Evolutionary conservation across 2,113 vertebrate genomes (phyloP).

Genomic region (Bufo bufo): DNA sequence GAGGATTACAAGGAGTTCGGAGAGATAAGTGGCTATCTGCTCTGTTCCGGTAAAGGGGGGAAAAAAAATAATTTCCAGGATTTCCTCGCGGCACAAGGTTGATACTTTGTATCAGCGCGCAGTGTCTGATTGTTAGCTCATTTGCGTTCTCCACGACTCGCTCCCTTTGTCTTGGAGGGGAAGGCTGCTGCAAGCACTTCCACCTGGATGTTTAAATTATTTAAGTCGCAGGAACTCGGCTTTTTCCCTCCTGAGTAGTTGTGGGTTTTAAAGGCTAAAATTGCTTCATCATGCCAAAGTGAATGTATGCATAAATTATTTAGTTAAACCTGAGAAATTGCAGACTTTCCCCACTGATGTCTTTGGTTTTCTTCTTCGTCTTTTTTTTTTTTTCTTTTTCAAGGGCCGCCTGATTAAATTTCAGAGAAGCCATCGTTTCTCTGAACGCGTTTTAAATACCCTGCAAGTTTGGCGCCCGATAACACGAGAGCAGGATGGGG

Average conservation of each 20-base stretch:
- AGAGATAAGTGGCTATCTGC: conserved; percentile 60
- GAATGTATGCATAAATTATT: conserved; percentile 97
- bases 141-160: conserved; percentile 69
- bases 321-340: conserved; percentile 91
- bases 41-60: conserved; percentile 60
- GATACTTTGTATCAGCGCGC: conserved; percentile 67
- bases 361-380: conserved; percentile 67
- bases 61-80: conserved; percentile 56
- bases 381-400: conserved; percentile 58
- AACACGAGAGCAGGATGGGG: conserved; percentile 64
- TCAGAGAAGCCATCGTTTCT: conserved; percentile 75
- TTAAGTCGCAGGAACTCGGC: conserved; percentile 90
- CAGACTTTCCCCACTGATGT: conserved; percentile 82
- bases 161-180: conserved; percentile 79
- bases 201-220: conserved; percentile 96
- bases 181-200: conserved; percentile 80
- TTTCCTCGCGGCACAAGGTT: conserved; percentile 63
- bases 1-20: conserved; percentile 28
- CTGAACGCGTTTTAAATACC: conserved; percentile 73
- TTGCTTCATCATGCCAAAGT: conserved; percentile 96
- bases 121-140: conserved; percentile 63
- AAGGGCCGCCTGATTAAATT: conserved; percentile 82
- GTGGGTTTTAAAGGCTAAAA: conserved; percentile 91
- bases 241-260: conserved; percentile 84
- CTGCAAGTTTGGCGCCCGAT: conserved; percentile 66